Evolutionary conservation across 2,113 vertebrate species (phyloP).

Genomic region (Rhinoderma darwinii): DNA sequence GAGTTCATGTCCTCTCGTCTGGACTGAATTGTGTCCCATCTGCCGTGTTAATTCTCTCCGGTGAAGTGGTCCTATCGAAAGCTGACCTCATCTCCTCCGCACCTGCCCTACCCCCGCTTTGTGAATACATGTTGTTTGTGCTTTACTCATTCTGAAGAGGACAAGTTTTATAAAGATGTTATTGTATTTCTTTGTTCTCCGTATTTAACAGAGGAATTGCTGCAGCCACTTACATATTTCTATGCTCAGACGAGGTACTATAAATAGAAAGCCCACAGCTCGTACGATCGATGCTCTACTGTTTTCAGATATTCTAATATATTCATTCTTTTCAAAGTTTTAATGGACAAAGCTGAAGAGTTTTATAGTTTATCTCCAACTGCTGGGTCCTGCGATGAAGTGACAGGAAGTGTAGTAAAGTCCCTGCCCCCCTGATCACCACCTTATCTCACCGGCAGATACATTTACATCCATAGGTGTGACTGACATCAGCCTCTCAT

Average conservation of each 20-base stretch:
- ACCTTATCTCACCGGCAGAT: too few relatives aligned
- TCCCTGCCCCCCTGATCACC: too few relatives aligned
- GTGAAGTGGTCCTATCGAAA: not conserved
- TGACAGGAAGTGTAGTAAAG: too few relatives aligned
- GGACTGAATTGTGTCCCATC: not conserved
- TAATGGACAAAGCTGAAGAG: too few relatives aligned
- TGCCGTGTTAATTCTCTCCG: not conserved
- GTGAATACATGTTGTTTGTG: too few relatives aligned
- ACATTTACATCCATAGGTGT: too few relatives aligned
- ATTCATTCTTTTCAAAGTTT: too few relatives aligned
- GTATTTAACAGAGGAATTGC: not conserved
- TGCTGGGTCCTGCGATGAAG: too few relatives aligned
- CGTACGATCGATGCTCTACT: not conserved
- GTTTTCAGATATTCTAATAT: not conserved
- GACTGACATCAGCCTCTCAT: too few relatives aligned
- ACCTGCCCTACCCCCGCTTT: not conserved
- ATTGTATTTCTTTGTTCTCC: not conserved
- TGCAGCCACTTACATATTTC: not conserved
- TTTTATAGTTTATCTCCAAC: not conserved
- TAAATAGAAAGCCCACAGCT: not conserved
- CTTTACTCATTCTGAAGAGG: too few relatives aligned
- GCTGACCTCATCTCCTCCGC: not conserved
- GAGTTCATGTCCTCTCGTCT: not conserved
- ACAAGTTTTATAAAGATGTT: too few relatives aligned
- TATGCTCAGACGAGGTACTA: too few relatives aligned